Evolutionary conservation across 2,113 vertebrate genomes (phyloP).

Genomic region (Gulo gulo): DNA sequence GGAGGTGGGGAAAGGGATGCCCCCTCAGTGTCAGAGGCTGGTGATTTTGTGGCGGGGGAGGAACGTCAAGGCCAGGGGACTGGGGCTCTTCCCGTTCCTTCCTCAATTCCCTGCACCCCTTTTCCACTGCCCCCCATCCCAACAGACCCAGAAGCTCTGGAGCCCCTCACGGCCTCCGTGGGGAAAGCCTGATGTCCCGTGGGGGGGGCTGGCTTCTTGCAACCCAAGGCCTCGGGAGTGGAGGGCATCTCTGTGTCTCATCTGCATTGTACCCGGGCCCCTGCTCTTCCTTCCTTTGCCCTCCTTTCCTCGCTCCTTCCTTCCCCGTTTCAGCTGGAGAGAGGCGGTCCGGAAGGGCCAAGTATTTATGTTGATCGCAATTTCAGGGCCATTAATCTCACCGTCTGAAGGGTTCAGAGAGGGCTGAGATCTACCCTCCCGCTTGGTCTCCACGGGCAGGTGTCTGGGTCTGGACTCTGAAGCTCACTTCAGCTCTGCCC

Average conservation of each 20-base stretch:
- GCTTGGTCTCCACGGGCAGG: background rate
- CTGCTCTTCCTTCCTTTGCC: background rate
- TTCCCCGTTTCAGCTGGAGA: background rate
- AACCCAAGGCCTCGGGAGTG: background rate
- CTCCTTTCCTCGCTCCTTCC: no score
- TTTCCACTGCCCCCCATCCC: background rate
- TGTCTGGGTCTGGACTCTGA: background rate
- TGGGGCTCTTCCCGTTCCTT: background rate
- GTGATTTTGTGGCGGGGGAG: no score
- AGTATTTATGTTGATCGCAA: background rate
- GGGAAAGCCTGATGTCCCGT: background rate
- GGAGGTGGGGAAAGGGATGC: background rate
- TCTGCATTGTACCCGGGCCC: background rate
- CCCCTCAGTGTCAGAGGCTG: background rate
- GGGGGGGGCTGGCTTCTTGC: background rate
- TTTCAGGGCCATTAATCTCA: background rate
- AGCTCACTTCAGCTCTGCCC: background rate
- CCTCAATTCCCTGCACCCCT: background rate
- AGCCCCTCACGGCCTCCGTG: background rate
- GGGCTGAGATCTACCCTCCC: background rate
- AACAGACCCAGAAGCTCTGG: background rate
- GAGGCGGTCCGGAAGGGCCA: background rate
- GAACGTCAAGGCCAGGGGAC: background rate
- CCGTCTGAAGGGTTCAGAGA: background rate
- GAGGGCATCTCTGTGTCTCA: background rate